Base-by-base conservation (phyloP, 2,113 vertebrate genomes). In the Paedocypris sp. region DNA sequence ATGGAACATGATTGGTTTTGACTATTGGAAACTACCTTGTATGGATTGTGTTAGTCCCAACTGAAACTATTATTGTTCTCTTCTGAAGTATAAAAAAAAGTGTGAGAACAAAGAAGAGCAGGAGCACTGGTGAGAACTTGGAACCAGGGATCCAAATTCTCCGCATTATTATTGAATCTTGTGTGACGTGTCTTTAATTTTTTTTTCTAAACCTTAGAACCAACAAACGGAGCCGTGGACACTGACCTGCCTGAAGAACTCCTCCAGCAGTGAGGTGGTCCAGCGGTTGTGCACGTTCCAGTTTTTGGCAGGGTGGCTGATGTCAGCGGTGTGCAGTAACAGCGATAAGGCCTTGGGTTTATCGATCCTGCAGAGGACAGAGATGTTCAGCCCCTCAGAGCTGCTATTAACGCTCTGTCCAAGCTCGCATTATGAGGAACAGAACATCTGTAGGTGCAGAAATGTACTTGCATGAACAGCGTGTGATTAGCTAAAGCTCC, bases 271-370 rank as follows among this genome's bases (percentile, higher is more conserved):
- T 18, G 91, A 89, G 68, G 85, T 89, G 60, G 93, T 97, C 93
- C 93, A 97, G 45, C 86, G 83, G 53, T 92, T 80, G 68, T 97
- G 93, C 64, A 95, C 82, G 8, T 88, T 74, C 93, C 93, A 97
- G 67, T 74, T 71, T 79, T 97, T 97, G 73, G 93, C 91, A 19
- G 93, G 93, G 75, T 97, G 93, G 73, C 93, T 97, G 78, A 97
- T 97, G 74, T 97, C 93, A 22, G 93, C 93, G 2, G 92, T 92
- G 32, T 97, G 93, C 66, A 97, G 87, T 71, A 97, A 83, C 83
- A 97, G 77, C 46, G 93, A 95, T 83, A 96, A 89, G 61, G 92
- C 90, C 83, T 92, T 96, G 53, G 90, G 84, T 85, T 91, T 95
- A 83, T 95, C 91, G 66, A 93, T 85, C 80, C 93, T 97, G 82